These are phyloP conservation scores for Rhyacophila brunnea DNA, from an alignment of 1,140 invertebrate species.

Conservation along the genomic window DNA sequence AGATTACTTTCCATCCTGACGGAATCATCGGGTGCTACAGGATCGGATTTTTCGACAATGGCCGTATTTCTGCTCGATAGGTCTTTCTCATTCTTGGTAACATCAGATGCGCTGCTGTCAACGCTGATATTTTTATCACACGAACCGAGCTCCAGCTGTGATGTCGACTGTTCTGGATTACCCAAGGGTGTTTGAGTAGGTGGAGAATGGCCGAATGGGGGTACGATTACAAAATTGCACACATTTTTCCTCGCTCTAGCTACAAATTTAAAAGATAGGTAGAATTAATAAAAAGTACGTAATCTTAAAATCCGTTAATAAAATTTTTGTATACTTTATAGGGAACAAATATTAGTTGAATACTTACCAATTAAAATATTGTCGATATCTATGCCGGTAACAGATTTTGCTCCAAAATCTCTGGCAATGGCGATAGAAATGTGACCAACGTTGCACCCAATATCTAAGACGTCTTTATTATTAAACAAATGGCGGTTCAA, in stretches of 20 bases:
- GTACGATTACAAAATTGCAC: constrained; percentile 62
- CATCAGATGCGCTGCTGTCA: constrained; percentile 2
- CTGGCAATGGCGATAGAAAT: constrained; percentile 85
- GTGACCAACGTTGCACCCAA: constrained; percentile 97
- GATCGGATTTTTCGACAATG: constrained; percentile 22
- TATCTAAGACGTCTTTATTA: constrained; percentile 90
- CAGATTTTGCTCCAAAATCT: constrained; percentile 78
- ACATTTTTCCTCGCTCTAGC: constrained; percentile 73
- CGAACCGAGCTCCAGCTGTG: neutral
- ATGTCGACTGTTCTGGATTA: constrained; percentile 3
- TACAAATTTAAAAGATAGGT: constrained; percentile 15
- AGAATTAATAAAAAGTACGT: neutral
- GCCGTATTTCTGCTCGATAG: neutral
- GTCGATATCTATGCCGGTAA: constrained; percentile 96
- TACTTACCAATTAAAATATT: constrained; percentile 69
- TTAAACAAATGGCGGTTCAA: constrained; percentile 80
- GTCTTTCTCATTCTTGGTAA: neutral
- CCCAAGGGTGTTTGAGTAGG: constrained; percentile 12
- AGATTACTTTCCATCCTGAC: neutral
- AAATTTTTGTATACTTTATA: too few species aligned
- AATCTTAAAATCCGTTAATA: too few species aligned
- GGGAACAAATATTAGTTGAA: too few species aligned
- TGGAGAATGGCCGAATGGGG: constrained; percentile 11
- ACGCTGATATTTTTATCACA: constrained; percentile 13
- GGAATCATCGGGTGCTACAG: neutral